phyloP scores from a whole-genome alignment of 2,113 vertebrate genomes.

The Silurus meridionalis region DNA sequence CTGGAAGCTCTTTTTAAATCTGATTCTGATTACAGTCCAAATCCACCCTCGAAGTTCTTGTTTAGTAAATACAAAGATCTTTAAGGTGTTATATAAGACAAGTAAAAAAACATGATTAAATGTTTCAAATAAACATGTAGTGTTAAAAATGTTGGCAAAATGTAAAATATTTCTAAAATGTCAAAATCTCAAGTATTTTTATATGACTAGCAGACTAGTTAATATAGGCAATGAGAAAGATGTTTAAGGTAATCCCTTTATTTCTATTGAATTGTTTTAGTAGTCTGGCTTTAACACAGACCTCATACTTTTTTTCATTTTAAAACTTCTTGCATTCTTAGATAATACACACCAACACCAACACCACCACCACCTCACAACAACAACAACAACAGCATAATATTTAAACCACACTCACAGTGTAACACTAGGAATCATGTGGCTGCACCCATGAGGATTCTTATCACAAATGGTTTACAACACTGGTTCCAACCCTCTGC shows the following conservation, averaged over 20 bases:
- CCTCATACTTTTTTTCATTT: conserved; percentile 27
- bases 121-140: neutral
- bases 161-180: neutral
- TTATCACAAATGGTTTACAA: conserved; percentile 68
- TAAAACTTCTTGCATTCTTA: neutral
- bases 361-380: neutral
- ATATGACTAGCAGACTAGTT: neutral
- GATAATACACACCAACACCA: conserved; percentile 54
- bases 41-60: too few species aligned
- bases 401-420: conserved; percentile 42
- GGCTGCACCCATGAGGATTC: conserved; percentile 62
- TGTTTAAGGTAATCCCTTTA: neutral
- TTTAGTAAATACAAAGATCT: too few species aligned
- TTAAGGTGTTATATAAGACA: neutral
- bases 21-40: too few species aligned
- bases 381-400: neutral
- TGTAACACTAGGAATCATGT: conserved; percentile 60
- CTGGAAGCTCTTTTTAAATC: too few species aligned
- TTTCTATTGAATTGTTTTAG: neutral
- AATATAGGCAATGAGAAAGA: neutral
- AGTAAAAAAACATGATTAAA: neutral
- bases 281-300: conserved; percentile 45
- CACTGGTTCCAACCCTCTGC: conserved; percentile 71
- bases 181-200: neutral
- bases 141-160: neutral